Percentiles rank a stretch among this genome's conserved stretches.
These are phyloP conservation scores for Littorina saxatilis DNA, from an alignment of 1,140 invertebrate species.

Conservation along the genomic window DNA sequence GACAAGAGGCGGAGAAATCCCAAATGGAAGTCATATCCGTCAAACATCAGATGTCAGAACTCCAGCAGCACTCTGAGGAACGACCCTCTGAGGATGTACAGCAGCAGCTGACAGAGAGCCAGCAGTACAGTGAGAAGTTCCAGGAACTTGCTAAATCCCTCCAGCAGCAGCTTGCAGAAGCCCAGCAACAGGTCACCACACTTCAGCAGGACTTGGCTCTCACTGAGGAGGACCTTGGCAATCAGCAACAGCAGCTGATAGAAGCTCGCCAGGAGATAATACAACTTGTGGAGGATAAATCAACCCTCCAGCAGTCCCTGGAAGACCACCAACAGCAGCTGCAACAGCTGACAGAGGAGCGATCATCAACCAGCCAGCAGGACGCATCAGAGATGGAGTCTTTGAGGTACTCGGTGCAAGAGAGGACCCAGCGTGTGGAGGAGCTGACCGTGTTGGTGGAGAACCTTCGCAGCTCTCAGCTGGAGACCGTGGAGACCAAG, in stretches of 20 bases:
- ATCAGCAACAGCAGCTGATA: neutral
- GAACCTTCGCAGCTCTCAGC: conserved; percentile 13
- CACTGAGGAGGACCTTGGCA: conserved; percentile 16
- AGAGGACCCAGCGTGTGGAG: conserved; percentile 23
- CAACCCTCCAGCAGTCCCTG: conserved; percentile 30
- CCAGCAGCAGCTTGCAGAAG: conserved; percentile 13
- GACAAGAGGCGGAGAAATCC: conserved; percentile 13
- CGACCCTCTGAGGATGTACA: neutral
- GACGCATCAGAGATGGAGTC: conserved; percentile 7
- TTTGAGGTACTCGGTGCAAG: conserved; percentile 22
- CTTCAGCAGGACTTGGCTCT: conserved; percentile 19
- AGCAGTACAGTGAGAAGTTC: neutral
- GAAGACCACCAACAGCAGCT: conserved; percentile 21
- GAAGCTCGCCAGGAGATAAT: neutral
- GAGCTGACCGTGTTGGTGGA: conserved; percentile 21
- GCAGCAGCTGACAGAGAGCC: neutral
- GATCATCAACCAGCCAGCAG: neutral
- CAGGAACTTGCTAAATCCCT: neutral
- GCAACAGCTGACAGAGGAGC: conserved; percentile 14
- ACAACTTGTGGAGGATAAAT: conserved; percentile 1
- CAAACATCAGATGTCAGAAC: conserved; percentile 20
- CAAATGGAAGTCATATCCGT: conserved; percentile 15
- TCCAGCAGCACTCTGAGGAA: neutral
- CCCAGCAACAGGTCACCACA: conserved; percentile 10
- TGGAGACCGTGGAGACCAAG: conserved; percentile 18